A percentile compares a stretch with the other conserved stretches of the same genome.
phyloP scores from a whole-genome alignment of 2,113 vertebrate genomes.

The Clarias gariepinus region DNA sequence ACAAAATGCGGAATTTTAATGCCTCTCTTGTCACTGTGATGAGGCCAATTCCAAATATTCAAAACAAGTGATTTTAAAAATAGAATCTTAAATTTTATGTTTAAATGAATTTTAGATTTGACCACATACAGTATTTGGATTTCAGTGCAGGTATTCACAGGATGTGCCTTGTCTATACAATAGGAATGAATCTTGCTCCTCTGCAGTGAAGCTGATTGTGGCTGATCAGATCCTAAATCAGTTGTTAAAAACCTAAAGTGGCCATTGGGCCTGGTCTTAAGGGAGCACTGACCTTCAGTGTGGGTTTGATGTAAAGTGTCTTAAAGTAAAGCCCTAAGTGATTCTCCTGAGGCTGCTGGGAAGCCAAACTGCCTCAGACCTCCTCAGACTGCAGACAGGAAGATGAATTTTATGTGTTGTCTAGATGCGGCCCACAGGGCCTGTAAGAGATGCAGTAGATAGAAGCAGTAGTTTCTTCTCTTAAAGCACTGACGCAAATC shows the following conservation, averaged over 20 bases:
- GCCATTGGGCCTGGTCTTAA: neutral
- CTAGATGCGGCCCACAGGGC: constrained; percentile 25
- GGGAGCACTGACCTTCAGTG: neutral
- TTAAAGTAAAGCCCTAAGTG: constrained; percentile 21
- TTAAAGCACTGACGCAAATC: constrained; percentile 40
- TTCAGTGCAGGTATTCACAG: neutral
- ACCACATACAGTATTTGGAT: neutral
- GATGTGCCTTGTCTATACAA: constrained; percentile 4
- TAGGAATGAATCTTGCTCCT: neutral
- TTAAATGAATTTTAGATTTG: neutral
- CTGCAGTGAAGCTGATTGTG: neutral
- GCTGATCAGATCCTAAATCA: constrained; percentile 30
- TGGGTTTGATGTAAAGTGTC: constrained; percentile 15
- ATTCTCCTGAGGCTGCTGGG: constrained; percentile 18
- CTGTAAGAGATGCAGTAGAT: constrained; percentile 36
- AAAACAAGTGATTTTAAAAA: neutral
- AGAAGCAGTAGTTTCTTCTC: constrained; percentile 28
- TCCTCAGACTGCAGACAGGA: constrained; percentile 7
- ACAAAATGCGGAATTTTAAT: neutral
- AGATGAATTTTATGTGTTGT: constrained; percentile 42
- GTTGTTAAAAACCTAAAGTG: constrained; percentile 30
- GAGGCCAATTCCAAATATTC: neutral
- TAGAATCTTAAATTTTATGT: neutral
- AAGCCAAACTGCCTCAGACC: neutral
- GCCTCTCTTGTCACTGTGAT: neutral